These are phyloP conservation scores for Catharus fuscescens DNA, from an alignment of 2,113 vertebrate genomes.

Conservation along the genomic window DNA sequence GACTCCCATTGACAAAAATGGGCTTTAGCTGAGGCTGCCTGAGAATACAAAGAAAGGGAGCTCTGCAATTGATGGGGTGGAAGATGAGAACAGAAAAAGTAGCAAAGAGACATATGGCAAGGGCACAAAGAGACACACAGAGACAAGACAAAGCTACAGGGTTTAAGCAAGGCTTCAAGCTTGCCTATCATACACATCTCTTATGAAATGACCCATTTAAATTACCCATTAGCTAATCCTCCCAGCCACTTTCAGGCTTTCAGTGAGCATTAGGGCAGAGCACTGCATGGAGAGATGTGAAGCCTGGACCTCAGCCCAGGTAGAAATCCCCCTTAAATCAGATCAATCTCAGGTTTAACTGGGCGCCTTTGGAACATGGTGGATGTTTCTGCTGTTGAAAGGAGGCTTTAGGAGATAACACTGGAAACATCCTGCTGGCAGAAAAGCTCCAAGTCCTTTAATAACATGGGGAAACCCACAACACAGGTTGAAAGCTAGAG, in stretches of 20 bases:
- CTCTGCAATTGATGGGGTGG: conserved; percentile 19
- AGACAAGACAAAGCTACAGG: conserved; percentile 44
- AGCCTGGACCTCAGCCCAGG: background rate
- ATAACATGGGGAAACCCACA: background rate
- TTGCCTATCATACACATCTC: conserved; percentile 36
- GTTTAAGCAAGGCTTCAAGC: conserved; percentile 12
- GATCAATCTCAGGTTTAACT: background rate
- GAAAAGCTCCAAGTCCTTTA: background rate
- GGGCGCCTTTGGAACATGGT: background rate
- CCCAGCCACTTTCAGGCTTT: conserved; percentile 25
- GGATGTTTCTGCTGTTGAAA: background rate
- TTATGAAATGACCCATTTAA: conserved; percentile 47
- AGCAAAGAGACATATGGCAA: conserved; percentile 43
- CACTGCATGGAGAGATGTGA: background rate
- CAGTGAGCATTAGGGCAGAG: background rate
- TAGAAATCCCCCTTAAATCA: background rate
- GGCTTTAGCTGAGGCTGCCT: conserved; percentile 8
- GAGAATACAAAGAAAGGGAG: conserved; percentile 11
- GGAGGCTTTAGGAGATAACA: background rate
- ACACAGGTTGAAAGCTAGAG: background rate
- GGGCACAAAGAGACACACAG: conserved; percentile 20
- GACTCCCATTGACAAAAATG: conserved; percentile 39
- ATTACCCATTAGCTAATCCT: conserved; percentile 60
- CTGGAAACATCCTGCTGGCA: background rate
- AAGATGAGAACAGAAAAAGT: conserved; percentile 47